These are phyloP conservation scores for Pseudomyrmex concolor DNA, from an alignment of 1,140 invertebrate species.

Conservation along the genomic window DNA sequence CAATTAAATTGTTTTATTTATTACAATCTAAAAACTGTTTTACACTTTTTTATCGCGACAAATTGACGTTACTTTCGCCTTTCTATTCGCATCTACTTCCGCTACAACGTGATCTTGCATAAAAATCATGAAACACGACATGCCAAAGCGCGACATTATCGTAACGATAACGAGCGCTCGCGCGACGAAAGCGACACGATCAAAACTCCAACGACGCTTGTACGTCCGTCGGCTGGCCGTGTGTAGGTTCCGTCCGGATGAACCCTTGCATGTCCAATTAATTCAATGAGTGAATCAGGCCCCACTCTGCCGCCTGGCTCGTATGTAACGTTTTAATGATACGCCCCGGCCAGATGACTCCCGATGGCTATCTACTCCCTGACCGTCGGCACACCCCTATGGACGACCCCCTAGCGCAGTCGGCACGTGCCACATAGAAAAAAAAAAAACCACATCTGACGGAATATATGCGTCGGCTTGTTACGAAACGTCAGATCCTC, in stretches of 20 bases:
- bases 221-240: conserved; percentile 30
- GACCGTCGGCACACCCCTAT: conserved; percentile 78
- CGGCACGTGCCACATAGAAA: conserved; percentile 79
- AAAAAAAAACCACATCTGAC: conserved; percentile 78
- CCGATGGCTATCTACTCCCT: conserved; percentile 83
- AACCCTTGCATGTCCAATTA: conserved; percentile 79
- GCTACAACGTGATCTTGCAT: background rate
- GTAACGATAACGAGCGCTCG: conserved; percentile 56
- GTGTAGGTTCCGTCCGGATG: conserved; percentile 56
- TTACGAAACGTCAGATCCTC: conserved; percentile 57
- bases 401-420: conserved; percentile 68
- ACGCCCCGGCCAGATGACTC: conserved; percentile 82
- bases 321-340: conserved; percentile 82
- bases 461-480: conserved; percentile 76
- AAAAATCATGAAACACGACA: conserved; percentile 18
- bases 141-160: conserved; percentile 28
- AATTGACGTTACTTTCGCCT: background rate
- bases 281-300: conserved; percentile 81
- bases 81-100: background rate
- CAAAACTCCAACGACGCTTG: conserved; percentile 44
- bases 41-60: conserved; percentile 2
- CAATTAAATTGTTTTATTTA: background rate
- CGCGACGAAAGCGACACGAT: conserved; percentile 39
- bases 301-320: conserved; percentile 57
- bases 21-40: background rate